Evolutionary conservation across 1,140 invertebrate species (phyloP), one percentile per base, ranked within the genome.

Genomic region (Telenomus remus): DNA sequence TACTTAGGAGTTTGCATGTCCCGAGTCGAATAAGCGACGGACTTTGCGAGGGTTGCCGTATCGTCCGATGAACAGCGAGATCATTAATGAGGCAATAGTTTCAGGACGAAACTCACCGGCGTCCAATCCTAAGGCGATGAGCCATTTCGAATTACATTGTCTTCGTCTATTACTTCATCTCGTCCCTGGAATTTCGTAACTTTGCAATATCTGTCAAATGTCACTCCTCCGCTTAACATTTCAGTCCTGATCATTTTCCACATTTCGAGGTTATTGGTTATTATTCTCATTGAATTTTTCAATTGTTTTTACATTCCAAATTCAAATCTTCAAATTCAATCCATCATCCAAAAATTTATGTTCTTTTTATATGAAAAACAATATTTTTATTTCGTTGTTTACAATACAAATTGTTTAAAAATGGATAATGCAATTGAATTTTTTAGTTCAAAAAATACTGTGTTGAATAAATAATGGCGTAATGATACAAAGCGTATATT

Each of bases 1-100:
- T 87, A 86, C 82, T 85, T 85, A 84, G 83, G 78, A 85, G 79
- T 82, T 82, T 73, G 81, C 59, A 79, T 70, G 75, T 63, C 48
- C 51, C 57, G 57, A 65, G 65, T 49, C 46, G 71, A 57, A 69
- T 73, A 72, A 65, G 50, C 68, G 60, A 53, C 64, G 78, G 80
- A 81, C 76, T 81, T 80, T 61, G 76, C 60, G 77, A 83, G 82
- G 83, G 84, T 83, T 84, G 70, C 64, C 80, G 71, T 79, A 80
- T 83, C 79, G 83, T 78, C 63, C 63, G 63, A 75, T 59, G 54
- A 78, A 75, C 35, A 56, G 65, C 64, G 63, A 75, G 74, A 73
- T 68, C 80, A 87, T 85, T 86, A 87, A 86, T 86, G 85, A 86
- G 85, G 83, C 80, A 85, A 85, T 86, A 81, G 79, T 48, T 54